These are phyloP conservation scores for Ophion ellenae DNA, from an alignment of 2,888 invertebrate species.

Conservation along the genomic window DNA sequence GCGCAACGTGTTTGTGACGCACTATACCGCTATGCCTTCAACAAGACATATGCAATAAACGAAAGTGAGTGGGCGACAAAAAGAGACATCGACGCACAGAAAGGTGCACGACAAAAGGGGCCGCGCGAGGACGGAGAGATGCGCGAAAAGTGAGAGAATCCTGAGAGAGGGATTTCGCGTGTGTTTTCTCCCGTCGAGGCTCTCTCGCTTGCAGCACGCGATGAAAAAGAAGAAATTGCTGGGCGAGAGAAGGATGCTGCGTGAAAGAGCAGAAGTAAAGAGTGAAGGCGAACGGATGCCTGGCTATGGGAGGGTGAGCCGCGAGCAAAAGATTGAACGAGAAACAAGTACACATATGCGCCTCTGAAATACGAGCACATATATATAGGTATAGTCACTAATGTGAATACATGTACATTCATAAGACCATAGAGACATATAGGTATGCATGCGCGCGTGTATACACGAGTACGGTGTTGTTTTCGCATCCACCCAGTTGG, in stretches of 20 bases:
- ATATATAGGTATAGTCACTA: too few relatives aligned
- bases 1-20: conserved; percentile 16
- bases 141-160: conserved; percentile 8
- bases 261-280: conserved; percentile 12
- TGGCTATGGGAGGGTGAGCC: conserved; percentile 57
- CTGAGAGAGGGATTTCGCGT: conserved; percentile 32
- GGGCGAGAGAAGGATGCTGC: conserved; percentile 10
- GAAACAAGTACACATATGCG: conserved; percentile 35
- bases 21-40: neutral
- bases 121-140: neutral
- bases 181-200: conserved; percentile 39
- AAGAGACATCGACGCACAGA: neutral
- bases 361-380: too few relatives aligned
- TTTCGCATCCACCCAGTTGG: conserved; percentile 12
- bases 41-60: conserved; percentile 4
- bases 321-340: conserved; percentile 57
- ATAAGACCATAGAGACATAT: conserved; percentile 22
- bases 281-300: conserved; percentile 45
- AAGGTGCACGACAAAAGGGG: neutral
- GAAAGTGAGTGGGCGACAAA: conserved; percentile 5
- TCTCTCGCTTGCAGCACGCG: conserved; percentile 23
- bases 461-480: conserved; percentile 24
- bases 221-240: conserved; percentile 14
- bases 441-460: neutral
- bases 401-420: too few relatives aligned